phyloP scores from a whole-genome alignment of 2,113 vertebrate genomes.

The Neotragus pygmaeus region DNA sequence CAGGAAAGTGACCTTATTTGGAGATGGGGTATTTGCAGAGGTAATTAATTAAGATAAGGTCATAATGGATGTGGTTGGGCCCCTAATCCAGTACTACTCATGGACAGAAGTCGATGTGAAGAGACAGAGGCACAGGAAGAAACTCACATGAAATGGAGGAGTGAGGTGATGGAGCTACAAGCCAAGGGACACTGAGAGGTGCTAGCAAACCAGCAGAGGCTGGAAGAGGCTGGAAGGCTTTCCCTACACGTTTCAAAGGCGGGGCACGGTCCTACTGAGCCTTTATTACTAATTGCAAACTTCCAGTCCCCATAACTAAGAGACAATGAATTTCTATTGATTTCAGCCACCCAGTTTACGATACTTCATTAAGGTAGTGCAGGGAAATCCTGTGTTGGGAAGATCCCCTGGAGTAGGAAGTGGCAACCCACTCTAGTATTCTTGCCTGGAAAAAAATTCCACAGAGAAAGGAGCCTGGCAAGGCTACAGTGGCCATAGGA shows the following conservation, averaged over 20 bases:
- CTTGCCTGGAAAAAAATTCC: neutral
- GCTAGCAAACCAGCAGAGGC: neutral
- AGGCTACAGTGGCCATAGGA: neutral
- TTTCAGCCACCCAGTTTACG: neutral
- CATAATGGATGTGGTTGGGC: neutral
- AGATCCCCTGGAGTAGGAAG: neutral
- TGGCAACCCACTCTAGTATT: neutral
- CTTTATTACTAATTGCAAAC: neutral
- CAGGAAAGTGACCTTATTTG: neutral
- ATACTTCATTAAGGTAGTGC: neutral
- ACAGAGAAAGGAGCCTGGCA: neutral
- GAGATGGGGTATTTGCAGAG: neutral
- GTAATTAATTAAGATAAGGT: neutral
- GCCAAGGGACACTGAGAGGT: accelerated
- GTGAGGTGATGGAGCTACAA: neutral
- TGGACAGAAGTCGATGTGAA: neutral
- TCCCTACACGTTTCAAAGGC: accelerated
- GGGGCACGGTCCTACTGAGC: accelerated
- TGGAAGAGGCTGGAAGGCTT: accelerated
- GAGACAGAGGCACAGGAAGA: neutral
- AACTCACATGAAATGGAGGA: accelerated
- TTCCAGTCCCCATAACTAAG: neutral
- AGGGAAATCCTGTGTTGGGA: neutral
- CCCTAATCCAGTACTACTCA: neutral
- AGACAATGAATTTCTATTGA: neutral